Percentiles rank a stretch among this genome's conserved stretches.
Conservation (phyloP, 2,888 invertebrate species). For the Nomada flava region DNA sequence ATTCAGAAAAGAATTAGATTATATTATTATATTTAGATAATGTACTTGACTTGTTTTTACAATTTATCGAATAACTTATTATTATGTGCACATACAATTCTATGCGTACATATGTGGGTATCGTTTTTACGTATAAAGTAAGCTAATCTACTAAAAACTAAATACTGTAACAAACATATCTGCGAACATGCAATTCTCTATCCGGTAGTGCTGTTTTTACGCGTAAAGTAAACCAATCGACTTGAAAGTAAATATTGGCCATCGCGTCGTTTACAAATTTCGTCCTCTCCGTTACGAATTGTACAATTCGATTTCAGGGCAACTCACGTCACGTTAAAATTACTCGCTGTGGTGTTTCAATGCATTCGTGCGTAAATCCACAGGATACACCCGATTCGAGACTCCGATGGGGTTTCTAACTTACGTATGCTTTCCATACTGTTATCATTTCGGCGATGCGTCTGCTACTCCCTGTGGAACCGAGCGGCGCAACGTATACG, state of each 20-base stretch:
- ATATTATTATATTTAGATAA: too few relatives aligned
- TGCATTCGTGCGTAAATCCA: conserved; percentile 10
- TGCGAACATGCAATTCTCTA: too few relatives aligned
- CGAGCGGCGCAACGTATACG: conserved; percentile 4
- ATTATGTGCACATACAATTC: too few relatives aligned
- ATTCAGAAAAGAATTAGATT: too few relatives aligned
- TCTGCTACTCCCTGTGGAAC: conserved; percentile 9
- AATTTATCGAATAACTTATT: too few relatives aligned
- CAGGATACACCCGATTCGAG: neutral
- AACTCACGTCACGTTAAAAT: neutral
- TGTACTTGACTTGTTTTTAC: too few relatives aligned
- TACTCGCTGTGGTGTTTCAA: neutral
- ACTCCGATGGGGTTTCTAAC: conserved; percentile 24
- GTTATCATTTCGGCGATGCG: conserved; percentile 18
- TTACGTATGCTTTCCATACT: conserved; percentile 22
- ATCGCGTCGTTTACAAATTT: neutral
- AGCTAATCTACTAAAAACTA: too few relatives aligned
- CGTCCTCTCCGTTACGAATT: neutral
- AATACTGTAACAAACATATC: too few relatives aligned
- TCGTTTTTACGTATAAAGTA: too few relatives aligned
- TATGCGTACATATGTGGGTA: too few relatives aligned
- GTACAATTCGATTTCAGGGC: neutral
- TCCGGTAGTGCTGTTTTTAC: too few relatives aligned
- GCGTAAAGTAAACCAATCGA: too few relatives aligned
- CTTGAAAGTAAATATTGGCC: neutral